These are phyloP conservation scores for Turritopsis rubra DNA, from an alignment of 30 jellyfish, hydroid and myxozoan species.

Conservation along the genomic window DNA sequence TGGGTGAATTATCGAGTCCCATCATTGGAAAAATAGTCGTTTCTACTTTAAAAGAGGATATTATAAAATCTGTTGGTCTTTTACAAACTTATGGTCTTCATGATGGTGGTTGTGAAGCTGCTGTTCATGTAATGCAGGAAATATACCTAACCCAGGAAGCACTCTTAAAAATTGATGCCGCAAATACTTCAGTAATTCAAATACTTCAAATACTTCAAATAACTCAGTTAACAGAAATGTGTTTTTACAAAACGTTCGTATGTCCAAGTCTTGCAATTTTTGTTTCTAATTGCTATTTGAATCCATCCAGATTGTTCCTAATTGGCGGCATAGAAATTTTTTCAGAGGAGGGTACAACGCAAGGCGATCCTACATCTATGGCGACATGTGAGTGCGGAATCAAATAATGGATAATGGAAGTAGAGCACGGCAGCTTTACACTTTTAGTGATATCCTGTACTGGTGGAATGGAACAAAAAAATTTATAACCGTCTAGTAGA, in stretches of 20 bases:
- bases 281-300: background rate
- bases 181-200: background rate
- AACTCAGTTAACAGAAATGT: slow-evolving; percentile 2
- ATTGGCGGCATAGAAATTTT: background rate
- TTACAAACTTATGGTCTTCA: background rate
- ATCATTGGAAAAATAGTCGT: background rate
- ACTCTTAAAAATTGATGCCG: background rate
- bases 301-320: background rate
- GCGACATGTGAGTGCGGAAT: too few species aligned
- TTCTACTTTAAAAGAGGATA: background rate
- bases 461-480: too few species aligned
- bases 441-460: too few species aligned
- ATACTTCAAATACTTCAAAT: too few species aligned
- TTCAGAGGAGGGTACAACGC: background rate
- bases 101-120: background rate
- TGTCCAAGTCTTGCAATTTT: background rate
- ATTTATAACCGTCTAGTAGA: too few species aligned
- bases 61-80: background rate
- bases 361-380: background rate
- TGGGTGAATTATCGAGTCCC: background rate
- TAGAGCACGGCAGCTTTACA: too few species aligned
- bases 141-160: background rate
- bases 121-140: background rate
- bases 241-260: background rate
- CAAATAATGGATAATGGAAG: too few species aligned